phyloP scores from a whole-genome alignment of 2,113 vertebrate genomes.

The Centropus unirufus region DNA sequence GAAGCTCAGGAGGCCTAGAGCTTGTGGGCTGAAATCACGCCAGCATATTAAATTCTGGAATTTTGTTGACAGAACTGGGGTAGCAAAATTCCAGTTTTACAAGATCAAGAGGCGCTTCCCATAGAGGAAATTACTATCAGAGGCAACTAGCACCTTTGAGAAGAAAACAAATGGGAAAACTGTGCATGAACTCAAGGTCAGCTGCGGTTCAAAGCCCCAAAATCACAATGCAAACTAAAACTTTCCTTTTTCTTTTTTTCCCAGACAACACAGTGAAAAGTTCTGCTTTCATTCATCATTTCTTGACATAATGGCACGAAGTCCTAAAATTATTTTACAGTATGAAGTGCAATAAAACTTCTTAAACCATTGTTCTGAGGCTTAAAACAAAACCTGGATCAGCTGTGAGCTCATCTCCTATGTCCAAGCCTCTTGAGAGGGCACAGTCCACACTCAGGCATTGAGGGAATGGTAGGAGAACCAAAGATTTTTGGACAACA shows the following conservation, averaged over 20 bases:
- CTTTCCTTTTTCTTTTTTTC: background rate
- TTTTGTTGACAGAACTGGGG: background rate
- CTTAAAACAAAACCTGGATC: background rate
- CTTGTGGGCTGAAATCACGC: background rate
- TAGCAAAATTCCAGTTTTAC: background rate
- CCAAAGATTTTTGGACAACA: background rate
- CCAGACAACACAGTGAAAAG: background rate
- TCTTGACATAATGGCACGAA: background rate
- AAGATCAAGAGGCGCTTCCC: background rate
- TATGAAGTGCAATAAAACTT: background rate
- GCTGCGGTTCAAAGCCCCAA: background rate
- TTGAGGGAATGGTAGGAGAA: background rate
- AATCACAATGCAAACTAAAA: background rate
- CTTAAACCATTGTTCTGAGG: background rate
- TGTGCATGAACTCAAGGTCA: background rate
- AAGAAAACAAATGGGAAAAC: background rate
- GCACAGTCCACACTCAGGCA: background rate
- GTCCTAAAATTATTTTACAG: background rate
- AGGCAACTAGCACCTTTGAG: background rate
- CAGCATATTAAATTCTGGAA: background rate
- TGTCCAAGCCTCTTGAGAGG: background rate
- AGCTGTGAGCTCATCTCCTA: background rate
- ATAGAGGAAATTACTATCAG: background rate
- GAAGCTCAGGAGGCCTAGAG: background rate
- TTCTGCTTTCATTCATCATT: background rate